Conservation (phyloP, 2,113 vertebrate genomes). For the Beaufortia kweichowensis region DNA sequence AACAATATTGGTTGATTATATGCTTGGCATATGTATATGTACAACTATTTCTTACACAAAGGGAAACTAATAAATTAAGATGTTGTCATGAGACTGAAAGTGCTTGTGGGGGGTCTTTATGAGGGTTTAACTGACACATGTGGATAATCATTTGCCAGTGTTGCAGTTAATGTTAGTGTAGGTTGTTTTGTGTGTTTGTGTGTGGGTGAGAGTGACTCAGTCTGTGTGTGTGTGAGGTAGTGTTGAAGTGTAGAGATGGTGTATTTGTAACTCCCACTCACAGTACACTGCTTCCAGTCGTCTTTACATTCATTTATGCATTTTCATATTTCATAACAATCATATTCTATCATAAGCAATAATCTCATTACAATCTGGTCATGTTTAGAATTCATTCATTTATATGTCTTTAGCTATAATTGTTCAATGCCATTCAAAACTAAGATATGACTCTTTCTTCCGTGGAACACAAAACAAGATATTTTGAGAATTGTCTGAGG, state of each 20-base stretch:
- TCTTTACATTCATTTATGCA: background rate
- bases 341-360: background rate
- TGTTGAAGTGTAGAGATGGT: conserved; percentile 13
- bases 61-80: background rate
- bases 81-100: conserved; percentile 1
- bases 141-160: conserved; percentile 9
- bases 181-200: background rate
- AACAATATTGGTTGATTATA: background rate
- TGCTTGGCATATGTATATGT: too few species aligned
- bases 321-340: conserved; percentile 16
- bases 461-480: too few species aligned
- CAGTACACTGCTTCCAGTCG: background rate
- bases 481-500: too few species aligned
- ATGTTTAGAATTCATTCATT: background rate
- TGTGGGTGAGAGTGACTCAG: conserved; percentile 26
- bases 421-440: too few species aligned
- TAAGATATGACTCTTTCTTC: too few species aligned
- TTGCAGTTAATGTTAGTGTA: conserved; percentile 22
- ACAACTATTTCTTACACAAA: background rate
- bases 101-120: too few species aligned
- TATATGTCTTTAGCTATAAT: too few species aligned
- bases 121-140: conserved; percentile 27
- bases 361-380: background rate
- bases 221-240: conserved; percentile 18
- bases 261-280: conserved; percentile 18